Evolutionary conservation across 2,888 invertebrate species (phyloP).

Genomic region (Vandiemenella viatica): DNA sequence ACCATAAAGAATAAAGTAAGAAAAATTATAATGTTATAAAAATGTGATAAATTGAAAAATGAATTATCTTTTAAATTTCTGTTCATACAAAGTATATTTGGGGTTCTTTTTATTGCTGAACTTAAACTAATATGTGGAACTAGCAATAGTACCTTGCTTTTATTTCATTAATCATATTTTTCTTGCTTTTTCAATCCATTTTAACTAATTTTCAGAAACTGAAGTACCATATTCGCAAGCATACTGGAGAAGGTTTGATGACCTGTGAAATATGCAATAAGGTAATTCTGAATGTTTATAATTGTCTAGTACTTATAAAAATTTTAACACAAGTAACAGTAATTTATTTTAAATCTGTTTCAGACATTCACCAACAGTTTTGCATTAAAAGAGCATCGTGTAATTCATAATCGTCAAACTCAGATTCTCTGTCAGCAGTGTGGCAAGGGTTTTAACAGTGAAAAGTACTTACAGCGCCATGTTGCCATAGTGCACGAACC

Average conservation of each 20-base stretch:
- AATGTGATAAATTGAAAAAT: too few species aligned
- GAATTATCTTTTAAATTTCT: too few species aligned
- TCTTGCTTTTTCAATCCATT: not conserved
- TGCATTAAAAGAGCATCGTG: constrained; percentile 37
- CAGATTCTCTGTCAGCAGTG: constrained; percentile 34
- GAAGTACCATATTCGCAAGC: constrained; percentile 22
- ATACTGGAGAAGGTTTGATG: constrained; percentile 21
- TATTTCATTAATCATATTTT: not conserved
- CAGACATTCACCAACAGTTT: constrained; percentile 41
- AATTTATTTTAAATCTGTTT: constrained; percentile 3
- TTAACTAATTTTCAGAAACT: constrained; percentile 20
- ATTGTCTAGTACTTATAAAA: too few species aligned
- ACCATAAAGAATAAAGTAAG: too few species aligned
- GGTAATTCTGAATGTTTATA: constrained; percentile 8
- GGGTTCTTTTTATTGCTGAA: too few species aligned
- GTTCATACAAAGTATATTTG: too few species aligned
- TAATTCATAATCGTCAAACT: constrained; percentile 29
- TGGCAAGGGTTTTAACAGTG: constrained; percentile 35
- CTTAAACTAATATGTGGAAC: too few species aligned
- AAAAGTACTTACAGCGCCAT: constrained; percentile 38
- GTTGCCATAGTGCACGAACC: constrained; percentile 33
- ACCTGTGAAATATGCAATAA: constrained; percentile 21
- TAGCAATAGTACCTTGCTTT: not conserved
- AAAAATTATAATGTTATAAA: too few species aligned
- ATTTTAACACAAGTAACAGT: not conserved